Evolutionary conservation across 2,797 vertebrate genomes (phyloP), one percentile per base, ranked within the genome.

Genomic region (Natrix natrix): DNA sequence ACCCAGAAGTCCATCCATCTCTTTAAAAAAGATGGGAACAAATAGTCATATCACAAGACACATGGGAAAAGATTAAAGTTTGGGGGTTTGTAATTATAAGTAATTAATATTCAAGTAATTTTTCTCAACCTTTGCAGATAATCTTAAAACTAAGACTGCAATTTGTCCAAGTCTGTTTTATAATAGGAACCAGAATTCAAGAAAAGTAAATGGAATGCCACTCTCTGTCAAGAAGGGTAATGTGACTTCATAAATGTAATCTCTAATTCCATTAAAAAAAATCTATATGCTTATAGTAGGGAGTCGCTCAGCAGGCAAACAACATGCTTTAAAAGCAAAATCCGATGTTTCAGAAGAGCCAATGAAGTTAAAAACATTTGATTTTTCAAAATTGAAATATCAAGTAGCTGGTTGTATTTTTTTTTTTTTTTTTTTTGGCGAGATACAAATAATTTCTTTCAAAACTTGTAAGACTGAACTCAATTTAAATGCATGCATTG

Each of bases 381-480:
- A 94, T 92, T 91, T 92, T 92, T 94, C 61, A 87, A 88, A 88
- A 92, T 14, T 93, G 91, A 90, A 95, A 13, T 43, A 95, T 48
- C 22, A 90, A 95, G 94, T 0, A 87, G 1, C 28, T 93, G 8
- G 54, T 26, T 89, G 74, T 90, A 54, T 93, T 94, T 78, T 94
- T 78, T 88, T 87, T 32, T 94, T 78, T 88, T 87, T 32, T 89
- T 96, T 95, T 94, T 92, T 89, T 95, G 83, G 89, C 95, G 91
- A 95, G 86, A 54, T 95, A 91, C 69, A 66, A 96, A 95, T 24
- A 92, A 95, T 96, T 97, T 86, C 32, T 95, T 95, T 96, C 90
- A 92, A 78, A 92, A 43, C 43, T 95, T 96, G 95, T 90, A 96
- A 94, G 93, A 26, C 5, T 95, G 86, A 94, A 63, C 43, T 54